These are phyloP conservation scores for Mantis religiosa DNA, from an alignment of 2,888 invertebrate species.

Conservation along the genomic window DNA sequence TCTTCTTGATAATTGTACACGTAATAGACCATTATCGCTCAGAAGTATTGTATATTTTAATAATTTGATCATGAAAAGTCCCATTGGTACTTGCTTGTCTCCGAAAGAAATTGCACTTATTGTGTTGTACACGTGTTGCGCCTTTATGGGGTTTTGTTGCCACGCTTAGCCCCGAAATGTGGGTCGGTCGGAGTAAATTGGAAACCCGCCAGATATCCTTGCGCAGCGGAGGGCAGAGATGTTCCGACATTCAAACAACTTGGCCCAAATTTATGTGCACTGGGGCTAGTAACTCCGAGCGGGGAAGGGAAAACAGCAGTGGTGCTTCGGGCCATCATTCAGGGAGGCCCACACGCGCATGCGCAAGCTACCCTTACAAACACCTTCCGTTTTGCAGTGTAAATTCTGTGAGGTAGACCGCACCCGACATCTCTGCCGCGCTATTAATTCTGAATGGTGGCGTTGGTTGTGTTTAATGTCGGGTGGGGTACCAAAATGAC, in stretches of 20 bases:
- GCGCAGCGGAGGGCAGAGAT: neutral
- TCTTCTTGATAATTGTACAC: no score
- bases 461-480: neutral
- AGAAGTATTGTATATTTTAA: no score
- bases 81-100: no score
- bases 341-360: neutral
- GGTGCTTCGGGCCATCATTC: neutral
- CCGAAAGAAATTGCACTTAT: no score
- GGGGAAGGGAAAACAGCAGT: constrained; percentile 3
- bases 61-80: no score
- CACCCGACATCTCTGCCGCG: neutral
- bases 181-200: constrained; percentile 25
- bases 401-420: neutral
- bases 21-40: no score
- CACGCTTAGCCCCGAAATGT: neutral
- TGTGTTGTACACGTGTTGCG: neutral
- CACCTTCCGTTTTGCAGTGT: constrained; percentile 17
- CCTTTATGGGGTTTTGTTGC: neutral
- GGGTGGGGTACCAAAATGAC: neutral
- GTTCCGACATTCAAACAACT: constrained; percentile 28
- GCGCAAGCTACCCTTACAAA: neutral
- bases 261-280: constrained; percentile 26
- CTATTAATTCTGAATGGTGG: neutral
- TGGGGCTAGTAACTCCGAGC: constrained; percentile 23
- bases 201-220: constrained; percentile 23